Evolutionary conservation across 2,113 vertebrate genomes (phyloP).

Genomic region (Malurus melanocephalus): DNA sequence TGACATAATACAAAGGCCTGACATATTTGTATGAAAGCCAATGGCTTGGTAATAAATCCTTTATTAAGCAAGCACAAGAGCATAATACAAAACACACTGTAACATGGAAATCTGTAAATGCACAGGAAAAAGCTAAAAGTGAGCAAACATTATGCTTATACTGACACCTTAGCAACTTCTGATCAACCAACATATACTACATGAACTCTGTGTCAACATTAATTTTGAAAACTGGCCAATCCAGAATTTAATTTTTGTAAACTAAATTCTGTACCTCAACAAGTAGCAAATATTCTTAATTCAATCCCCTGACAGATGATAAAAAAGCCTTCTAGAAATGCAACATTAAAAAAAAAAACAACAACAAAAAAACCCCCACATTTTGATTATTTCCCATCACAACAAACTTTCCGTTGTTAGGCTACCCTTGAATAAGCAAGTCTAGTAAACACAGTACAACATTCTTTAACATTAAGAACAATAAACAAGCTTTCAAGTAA

Average conservation of each 20-base stretch:
- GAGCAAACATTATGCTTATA: not conserved
- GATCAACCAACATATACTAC: not conserved
- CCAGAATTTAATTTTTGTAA: not conserved
- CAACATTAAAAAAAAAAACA: not conserved
- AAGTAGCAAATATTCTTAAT: not conserved
- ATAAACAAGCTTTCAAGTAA: not conserved
- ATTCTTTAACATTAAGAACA: not conserved
- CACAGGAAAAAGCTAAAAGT: not conserved
- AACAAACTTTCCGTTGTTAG: not conserved
- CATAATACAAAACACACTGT: not conserved
- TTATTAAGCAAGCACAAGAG: not conserved
- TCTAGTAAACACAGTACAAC: not conserved
- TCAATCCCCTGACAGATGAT: not conserved
- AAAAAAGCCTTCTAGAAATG: not conserved
- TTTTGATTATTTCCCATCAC: not conserved
- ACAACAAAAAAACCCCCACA: not conserved
- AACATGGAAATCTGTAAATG: not conserved
- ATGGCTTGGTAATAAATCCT: not conserved
- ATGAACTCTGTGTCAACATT: not conserved
- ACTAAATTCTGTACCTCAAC: not conserved
- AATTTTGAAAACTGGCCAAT: not conserved
- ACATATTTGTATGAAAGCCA: not conserved
- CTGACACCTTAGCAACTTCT: not conserved
- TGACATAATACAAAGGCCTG: not conserved
- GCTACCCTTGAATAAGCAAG: not conserved